Evolutionary conservation across 1,140 invertebrate genomes (phyloP).

Genomic region (Thrips palmi): DNA sequence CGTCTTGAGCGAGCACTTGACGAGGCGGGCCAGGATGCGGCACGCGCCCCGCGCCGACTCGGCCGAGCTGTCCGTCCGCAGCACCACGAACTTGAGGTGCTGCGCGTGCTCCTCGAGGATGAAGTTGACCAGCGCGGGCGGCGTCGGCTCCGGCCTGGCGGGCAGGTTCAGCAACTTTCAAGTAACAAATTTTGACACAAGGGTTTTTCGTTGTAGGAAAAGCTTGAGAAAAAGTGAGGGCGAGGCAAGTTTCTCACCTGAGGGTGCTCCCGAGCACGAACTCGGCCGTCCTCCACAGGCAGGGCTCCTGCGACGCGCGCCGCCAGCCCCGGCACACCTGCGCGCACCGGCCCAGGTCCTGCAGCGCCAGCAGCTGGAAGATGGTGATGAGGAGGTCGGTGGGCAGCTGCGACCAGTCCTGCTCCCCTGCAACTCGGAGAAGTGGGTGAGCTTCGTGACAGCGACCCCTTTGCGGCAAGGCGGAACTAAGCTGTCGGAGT

Average conservation of each 20-base stretch:
- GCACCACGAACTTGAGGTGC: conserved; percentile 9
- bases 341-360: neutral
- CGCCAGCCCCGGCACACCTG: neutral
- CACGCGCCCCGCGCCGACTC: conserved; percentile 8
- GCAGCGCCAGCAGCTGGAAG: neutral
- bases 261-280: neutral
- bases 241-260: too few species aligned
- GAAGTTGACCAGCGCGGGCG: conserved; percentile 7
- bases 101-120: conserved; percentile 8
- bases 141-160: too few species aligned
- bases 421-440: too few species aligned
- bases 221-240: too few species aligned
- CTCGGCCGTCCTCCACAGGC: neutral
- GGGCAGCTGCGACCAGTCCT: conserved; percentile 1
- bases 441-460: too few species aligned
- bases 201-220: too few species aligned
- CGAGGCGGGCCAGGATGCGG: conserved; percentile 10
- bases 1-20: conserved; percentile 13
- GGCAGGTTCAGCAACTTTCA: too few species aligned
- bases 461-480: too few species aligned
- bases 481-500: too few species aligned
- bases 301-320: neutral
- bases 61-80: conserved; percentile 10
- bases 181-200: too few species aligned
- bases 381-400: neutral